Evolutionary conservation across 2,113 vertebrate genomes (phyloP), one percentile per base, ranked within the genome.

Genomic region (Sitta europaea): DNA sequence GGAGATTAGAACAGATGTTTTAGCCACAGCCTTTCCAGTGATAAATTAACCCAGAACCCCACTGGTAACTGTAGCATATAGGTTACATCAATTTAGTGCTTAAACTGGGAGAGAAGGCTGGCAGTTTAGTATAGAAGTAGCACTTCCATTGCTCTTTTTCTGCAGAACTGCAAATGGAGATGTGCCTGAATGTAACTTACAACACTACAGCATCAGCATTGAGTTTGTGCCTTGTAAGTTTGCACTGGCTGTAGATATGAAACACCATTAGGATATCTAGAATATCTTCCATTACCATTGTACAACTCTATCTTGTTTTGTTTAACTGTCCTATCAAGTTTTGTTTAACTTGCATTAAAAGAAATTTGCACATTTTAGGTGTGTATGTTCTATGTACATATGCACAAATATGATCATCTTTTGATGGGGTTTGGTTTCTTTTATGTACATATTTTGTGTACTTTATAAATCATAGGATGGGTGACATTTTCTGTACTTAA

Each of bases 221-320:
- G 91, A 97, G 96, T 93, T 96, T 96, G 98, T 98, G 98, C 98
- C 98, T 98, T 98, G 94, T 96, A 94, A 90, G 85, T 97, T 94
- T 97, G 97, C 96, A 90, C 97, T 95, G 95, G 92, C 88, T 97
- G 50, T 94, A 96, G 88, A 55, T 87, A 89, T 2, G 14, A 83
- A 94, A 84, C 73, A 66, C 76, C 73, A 43, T 76, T 83, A 47
- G 82, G 70, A 53, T 94, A 77, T 85, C 42, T 80, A 81, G 68
- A 94, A 71, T 92, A 27, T 62, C 40, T 91, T 91, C 92, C 85
- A 77, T 93, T 79, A 55, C 83, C 61, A 24, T 67, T 72, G 35
- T 90, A 36, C 86, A 88, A 57, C 51, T 95, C 86, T 96, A 7
- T 88, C 88, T 90, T 95, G 61, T 76, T 95, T 78, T 76, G 50